Conservation (phyloP, 2,113 vertebrate genomes). For the Zapus hudsonius region DNA sequence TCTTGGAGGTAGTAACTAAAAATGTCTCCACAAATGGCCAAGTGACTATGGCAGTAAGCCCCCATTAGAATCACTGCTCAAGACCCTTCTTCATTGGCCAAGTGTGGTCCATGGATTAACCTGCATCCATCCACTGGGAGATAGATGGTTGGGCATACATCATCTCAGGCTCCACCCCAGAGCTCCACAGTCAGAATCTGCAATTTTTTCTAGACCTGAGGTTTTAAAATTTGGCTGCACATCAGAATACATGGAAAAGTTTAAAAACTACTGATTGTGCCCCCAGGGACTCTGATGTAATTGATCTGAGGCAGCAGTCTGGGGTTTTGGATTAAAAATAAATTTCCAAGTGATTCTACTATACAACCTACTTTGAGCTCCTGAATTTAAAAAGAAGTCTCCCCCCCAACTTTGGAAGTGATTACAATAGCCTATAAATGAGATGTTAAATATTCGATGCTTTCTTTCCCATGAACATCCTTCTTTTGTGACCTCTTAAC, state of each 20-base stretch:
- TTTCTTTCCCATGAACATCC: neutral
- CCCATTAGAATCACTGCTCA: neutral
- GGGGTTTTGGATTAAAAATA: neutral
- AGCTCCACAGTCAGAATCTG: slow-evolving; percentile 2
- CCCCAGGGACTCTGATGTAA: neutral
- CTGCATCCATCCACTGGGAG: neutral
- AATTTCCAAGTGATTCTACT: slow-evolving; percentile 23
- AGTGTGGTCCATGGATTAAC: neutral
- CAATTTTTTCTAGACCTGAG: neutral
- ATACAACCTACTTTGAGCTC: slow-evolving; percentile 1
- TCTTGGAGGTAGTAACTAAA: neutral
- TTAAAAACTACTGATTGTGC: neutral
- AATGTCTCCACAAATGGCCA: neutral
- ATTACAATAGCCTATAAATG: slow-evolving; percentile 31
- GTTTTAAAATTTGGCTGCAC: neutral
- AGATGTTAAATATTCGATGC: neutral
- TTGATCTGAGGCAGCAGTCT: neutral
- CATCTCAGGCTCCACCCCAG: neutral
- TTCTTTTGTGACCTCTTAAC: slow-evolving; percentile 23
- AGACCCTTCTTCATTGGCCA: neutral
- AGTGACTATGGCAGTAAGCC: neutral
- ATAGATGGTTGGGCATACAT: neutral
- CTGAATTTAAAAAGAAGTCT: neutral
- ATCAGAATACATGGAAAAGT: neutral
- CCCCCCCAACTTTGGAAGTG: neutral